Evolutionary conservation across 2,113 vertebrate species (phyloP).

Genomic region (Brienomyrus longianalis): DNA sequence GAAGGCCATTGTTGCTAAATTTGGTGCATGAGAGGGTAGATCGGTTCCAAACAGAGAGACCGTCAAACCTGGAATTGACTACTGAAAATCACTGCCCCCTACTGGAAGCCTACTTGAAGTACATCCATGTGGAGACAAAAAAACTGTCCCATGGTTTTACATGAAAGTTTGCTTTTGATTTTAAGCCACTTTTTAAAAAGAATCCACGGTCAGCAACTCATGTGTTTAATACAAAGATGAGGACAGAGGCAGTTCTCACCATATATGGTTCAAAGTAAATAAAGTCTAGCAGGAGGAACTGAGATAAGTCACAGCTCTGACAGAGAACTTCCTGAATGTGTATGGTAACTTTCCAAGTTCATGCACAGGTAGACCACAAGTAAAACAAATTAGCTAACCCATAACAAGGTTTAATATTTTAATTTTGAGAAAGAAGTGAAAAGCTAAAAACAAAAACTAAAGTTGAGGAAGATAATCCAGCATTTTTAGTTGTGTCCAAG

Average conservation of each 20-base stretch:
- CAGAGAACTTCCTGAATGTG: slow-evolving; percentile 11
- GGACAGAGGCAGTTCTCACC: background rate
- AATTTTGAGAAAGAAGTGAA: background rate
- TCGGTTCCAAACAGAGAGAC: background rate
- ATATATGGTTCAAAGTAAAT: background rate
- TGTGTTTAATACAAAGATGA: background rate
- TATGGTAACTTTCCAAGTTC: background rate
- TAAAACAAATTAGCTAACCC: background rate
- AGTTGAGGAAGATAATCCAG: slow-evolving; percentile 1
- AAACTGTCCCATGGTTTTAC: background rate
- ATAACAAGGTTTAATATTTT: background rate
- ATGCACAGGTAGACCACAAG: background rate
- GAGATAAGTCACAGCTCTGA: background rate
- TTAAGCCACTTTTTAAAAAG: background rate
- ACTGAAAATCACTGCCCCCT: slow-evolving; percentile 20
- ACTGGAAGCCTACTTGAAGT: background rate
- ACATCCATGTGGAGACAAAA: background rate
- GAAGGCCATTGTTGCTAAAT: slow-evolving; percentile 29
- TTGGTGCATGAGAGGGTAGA: slow-evolving; percentile 15
- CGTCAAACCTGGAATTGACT: slow-evolving; percentile 9
- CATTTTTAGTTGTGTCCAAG: slow-evolving; percentile 4
- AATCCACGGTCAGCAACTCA: background rate
- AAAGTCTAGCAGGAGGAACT: slow-evolving; percentile 2
- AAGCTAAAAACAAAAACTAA: background rate
- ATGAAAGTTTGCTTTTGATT: background rate